Evolutionary conservation across 2,888 invertebrate genomes (phyloP).

Genomic region (Steinernema carpocapsae): DNA sequence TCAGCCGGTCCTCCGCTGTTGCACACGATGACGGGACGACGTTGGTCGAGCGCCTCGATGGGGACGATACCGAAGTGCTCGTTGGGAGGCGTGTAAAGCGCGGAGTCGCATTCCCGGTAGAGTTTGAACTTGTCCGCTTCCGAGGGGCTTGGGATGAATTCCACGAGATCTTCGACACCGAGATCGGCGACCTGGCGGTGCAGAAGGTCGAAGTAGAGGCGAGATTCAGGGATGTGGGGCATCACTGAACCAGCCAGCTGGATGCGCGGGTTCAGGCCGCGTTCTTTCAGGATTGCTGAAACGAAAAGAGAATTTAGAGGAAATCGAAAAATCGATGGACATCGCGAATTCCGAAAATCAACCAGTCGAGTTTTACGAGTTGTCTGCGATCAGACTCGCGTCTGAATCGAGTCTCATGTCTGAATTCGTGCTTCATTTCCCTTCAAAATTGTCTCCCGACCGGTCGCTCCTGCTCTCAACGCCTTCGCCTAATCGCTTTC

Average conservation of each 20-base stretch:
- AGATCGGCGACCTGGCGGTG: slow-evolving; percentile 67
- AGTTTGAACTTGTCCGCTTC: slow-evolving; percentile 70
- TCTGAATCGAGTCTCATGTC: too few relatives aligned
- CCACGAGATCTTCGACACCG: slow-evolving; percentile 67
- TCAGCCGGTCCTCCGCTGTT: slow-evolving; percentile 95
- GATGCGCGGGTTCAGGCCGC: slow-evolving; percentile 54
- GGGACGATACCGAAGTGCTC: slow-evolving; percentile 99
- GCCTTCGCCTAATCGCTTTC: too few relatives aligned
- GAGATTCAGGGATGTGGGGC: slow-evolving; percentile 71
- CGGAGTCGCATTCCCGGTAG: slow-evolving; percentile 69
- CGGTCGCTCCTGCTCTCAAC: too few relatives aligned
- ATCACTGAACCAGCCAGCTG: slow-evolving; percentile 70
- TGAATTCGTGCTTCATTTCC: too few relatives aligned
- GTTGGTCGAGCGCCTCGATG: slow-evolving; percentile 92
- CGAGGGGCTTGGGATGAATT: slow-evolving; percentile 71
- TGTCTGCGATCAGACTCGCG: too few relatives aligned
- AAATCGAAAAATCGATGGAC: too few relatives aligned
- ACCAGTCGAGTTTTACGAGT: too few relatives aligned
- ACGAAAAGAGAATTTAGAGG: neutral
- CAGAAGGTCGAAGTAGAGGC: slow-evolving; percentile 71
- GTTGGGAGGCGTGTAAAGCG: slow-evolving; percentile 89
- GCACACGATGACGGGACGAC: slow-evolving; percentile 91
- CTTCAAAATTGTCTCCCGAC: too few relatives aligned
- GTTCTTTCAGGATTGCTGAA: slow-evolving; percentile 60
- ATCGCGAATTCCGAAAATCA: too few relatives aligned